phyloP scores from a whole-genome alignment of 1,140 invertebrate genomes.

The Procambarus virginalis region DNA sequence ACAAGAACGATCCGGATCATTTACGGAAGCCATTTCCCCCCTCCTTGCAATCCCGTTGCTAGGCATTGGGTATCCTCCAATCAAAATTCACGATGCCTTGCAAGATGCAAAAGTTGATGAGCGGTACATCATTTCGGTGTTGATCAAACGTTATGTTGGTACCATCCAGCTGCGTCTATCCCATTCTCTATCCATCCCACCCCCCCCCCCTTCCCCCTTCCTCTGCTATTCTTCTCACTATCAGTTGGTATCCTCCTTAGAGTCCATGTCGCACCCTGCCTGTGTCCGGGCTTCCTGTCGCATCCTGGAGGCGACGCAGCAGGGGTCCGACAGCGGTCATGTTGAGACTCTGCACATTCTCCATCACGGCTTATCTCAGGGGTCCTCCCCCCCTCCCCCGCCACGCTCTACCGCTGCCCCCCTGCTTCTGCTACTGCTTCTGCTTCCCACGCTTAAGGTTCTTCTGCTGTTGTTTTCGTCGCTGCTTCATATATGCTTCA shows the following conservation, averaged over 20 bases:
- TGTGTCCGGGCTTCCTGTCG: slow-evolving; percentile 31
- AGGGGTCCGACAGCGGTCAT: slow-evolving; percentile 25
- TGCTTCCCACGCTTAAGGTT: not conserved
- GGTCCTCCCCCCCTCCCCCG: not conserved
- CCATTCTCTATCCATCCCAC: too few relatives aligned
- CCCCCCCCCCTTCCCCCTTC: too few relatives aligned
- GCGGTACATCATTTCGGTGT: too few relatives aligned
- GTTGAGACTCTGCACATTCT: slow-evolving; percentile 30
- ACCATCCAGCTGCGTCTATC: too few relatives aligned
- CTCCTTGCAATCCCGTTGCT: too few relatives aligned
- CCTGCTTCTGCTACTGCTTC: not conserved
- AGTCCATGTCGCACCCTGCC: not conserved
- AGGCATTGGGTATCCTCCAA: too few relatives aligned
- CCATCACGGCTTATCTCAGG: slow-evolving; percentile 20
- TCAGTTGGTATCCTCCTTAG: not conserved
- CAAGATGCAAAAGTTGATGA: too few relatives aligned
- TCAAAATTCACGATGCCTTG: too few relatives aligned
- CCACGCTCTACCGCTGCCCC: not conserved
- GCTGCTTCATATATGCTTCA: too few relatives aligned
- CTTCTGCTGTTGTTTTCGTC: not conserved
- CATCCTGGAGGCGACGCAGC: slow-evolving; percentile 16
- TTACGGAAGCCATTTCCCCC: too few relatives aligned
- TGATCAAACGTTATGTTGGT: too few relatives aligned
- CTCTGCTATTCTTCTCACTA: not conserved
- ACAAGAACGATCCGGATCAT: too few relatives aligned